A percentile compares a stretch with the other conserved stretches of the same genome.
These are phyloP conservation scores for Isotomurus palustris DNA, from an alignment of 2,888 invertebrate genomes.

Conservation along the genomic window DNA sequence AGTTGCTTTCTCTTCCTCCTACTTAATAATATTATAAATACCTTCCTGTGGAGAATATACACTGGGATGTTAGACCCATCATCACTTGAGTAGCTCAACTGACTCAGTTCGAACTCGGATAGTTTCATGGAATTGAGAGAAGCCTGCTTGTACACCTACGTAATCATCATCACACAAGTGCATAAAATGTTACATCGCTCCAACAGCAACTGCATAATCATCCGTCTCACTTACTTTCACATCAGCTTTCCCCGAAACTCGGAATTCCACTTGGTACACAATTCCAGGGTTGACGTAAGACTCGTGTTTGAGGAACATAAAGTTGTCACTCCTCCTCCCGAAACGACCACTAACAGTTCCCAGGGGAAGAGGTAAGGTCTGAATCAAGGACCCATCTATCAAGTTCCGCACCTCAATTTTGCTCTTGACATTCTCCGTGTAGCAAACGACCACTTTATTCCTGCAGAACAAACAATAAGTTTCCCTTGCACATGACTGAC, in stretches of 20 bases:
- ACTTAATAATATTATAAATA: slow-evolving; percentile 47
- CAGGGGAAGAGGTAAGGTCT: slow-evolving; percentile 72
- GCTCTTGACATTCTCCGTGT: slow-evolving; percentile 91
- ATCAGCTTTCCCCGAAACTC: slow-evolving; percentile 46
- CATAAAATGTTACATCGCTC: neutral
- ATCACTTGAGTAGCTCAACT: slow-evolving; percentile 86
- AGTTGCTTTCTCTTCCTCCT: too few species aligned
- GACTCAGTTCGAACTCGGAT: neutral
- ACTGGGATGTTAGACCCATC: slow-evolving; percentile 92
- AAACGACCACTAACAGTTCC: slow-evolving; percentile 75
- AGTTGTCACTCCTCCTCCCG: slow-evolving; percentile 75
- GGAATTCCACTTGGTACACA: slow-evolving; percentile 79
- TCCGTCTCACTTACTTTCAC: neutral
- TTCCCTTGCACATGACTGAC: too few species aligned
- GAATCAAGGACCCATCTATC: slow-evolving; percentile 63
- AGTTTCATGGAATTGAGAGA: neutral
- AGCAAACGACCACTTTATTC: slow-evolving; percentile 79
- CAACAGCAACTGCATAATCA: neutral
- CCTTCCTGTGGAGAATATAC: slow-evolving; percentile 80
- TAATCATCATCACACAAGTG: neutral
- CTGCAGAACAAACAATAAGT: slow-evolving; percentile 9
- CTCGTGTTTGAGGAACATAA: slow-evolving; percentile 88
- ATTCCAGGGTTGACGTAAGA: slow-evolving; percentile 86
- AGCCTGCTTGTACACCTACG: slow-evolving; percentile 50
- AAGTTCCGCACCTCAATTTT: slow-evolving; percentile 67